Percentiles rank a stretch among this genome's conserved stretches.
These are phyloP conservation scores for Germaria angustata DNA, from an alignment of 2,888 invertebrate genomes.

Conservation along the genomic window DNA sequence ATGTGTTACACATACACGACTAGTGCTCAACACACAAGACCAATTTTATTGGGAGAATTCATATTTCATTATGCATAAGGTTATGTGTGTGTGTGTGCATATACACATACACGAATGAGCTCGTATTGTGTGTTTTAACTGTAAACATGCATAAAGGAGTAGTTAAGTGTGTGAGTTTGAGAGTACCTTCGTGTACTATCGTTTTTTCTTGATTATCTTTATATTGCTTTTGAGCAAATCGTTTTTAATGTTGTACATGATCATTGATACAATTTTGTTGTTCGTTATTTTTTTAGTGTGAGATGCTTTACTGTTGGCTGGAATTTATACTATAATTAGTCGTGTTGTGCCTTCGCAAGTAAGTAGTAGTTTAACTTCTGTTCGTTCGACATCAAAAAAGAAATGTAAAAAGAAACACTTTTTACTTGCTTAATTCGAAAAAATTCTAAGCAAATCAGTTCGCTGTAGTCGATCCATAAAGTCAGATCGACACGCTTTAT, in stretches of 20 bases:
- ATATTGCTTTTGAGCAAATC: constrained; percentile 10
- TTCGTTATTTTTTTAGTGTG: constrained; percentile 32
- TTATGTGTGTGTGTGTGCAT: not conserved
- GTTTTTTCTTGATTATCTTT: not conserved
- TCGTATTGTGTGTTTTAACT: not conserved
- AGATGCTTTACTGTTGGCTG: constrained; percentile 72
- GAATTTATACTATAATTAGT: constrained; percentile 79
- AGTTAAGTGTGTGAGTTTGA: constrained; percentile 12
- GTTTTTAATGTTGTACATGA: constrained; percentile 23
- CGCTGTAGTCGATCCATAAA: constrained; percentile 79
- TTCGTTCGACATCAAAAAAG: constrained; percentile 22
- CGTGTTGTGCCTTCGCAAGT: constrained; percentile 80
- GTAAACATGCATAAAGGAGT: constrained; percentile 56
- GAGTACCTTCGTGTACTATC: constrained; percentile 38
- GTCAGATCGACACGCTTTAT: constrained; percentile 74
- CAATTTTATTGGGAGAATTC: constrained; percentile 2
- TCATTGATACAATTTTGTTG: constrained; percentile 32
- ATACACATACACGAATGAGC: not conserved
- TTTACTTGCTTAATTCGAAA: constrained; percentile 45
- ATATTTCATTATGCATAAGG: not conserved
- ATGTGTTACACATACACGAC: not conserved
- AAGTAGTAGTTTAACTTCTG: constrained; percentile 77
- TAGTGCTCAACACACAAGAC: not conserved
- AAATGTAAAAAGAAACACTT: constrained; percentile 22
- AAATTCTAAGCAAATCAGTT: constrained; percentile 76